Evolutionary conservation across 92 coral and sea anemone genomes (phyloP), one percentile per base, ranked within the genome.

Genomic region (Scolanthus callimorphus): DNA sequence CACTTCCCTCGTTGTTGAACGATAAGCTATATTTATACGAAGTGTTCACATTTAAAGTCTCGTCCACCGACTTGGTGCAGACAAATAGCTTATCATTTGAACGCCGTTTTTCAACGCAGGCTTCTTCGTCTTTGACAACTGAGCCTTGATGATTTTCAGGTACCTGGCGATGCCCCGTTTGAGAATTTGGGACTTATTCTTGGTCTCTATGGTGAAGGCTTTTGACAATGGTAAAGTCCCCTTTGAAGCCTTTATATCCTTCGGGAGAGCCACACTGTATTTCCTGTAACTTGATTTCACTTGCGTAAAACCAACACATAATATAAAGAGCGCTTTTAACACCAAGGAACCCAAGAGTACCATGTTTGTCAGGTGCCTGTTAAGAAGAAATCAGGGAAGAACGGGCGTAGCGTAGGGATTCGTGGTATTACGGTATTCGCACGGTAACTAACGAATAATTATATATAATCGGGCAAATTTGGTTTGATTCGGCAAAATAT

Each of bases 81-180:
- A 86, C 48, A 1, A 76, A 60, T 9, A 86, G 74, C 27, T 48
- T 12, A 20, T 56, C 67, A 3, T 65, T 29, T 54, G 31, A 15
- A 27, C 29, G 15, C 12, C 8, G 24, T 4, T 27, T 22, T 0
- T 55, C 27, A 27, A 15, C 21, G 30, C 28, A 24, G 51, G 30
- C 12, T 61, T 62, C 27, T 68, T 31, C 1, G 31, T 12, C 0
- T 47, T 12, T 6, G 61, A 15, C 48, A 66, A 47, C 10, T 38
- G 47, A 20, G 31, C 47, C 15, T 49, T 45, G 37, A 86, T 81
- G 64, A 76, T 76, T 51, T 76, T 82, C 47, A 81, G 73, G 46
- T 86, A 86, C 34, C 95, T 78, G 21, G 85, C 81, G 3, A 86
- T 77, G 22, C 89, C 95, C 2, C 80, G 81, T 38, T 57, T 77